A percentile compares a stretch with the other conserved stretches of the same genome.
Evolutionary conservation across 1,140 invertebrate genomes (phyloP).

Genomic region (Lordiphosa mommai): DNA sequence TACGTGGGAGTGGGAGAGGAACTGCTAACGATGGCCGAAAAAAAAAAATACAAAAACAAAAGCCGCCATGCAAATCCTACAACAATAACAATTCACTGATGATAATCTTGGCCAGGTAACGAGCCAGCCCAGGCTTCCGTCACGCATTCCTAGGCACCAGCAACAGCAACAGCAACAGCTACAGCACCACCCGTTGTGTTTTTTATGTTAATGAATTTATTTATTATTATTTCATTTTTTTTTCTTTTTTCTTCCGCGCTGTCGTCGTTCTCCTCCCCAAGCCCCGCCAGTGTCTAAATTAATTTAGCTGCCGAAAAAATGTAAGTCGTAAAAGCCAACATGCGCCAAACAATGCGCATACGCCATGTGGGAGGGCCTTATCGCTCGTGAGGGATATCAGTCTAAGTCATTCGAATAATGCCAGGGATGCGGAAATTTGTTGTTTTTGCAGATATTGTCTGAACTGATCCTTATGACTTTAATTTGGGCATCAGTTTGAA

Average conservation of each 20-base stretch:
- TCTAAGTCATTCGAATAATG: slow-evolving; percentile 1
- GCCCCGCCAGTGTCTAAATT: slow-evolving; percentile 33
- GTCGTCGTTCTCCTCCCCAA: slow-evolving; percentile 3
- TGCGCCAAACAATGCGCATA: slow-evolving; percentile 53
- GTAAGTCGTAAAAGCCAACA: slow-evolving; percentile 47
- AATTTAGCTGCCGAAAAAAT: slow-evolving; percentile 47
- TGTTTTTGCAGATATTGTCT: too few relatives aligned
- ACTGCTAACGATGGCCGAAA: slow-evolving; percentile 29
- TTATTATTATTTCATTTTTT: slow-evolving; percentile 64
- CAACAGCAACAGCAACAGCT: not conserved
- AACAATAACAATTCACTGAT: slow-evolving; percentile 65
- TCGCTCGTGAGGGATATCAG: slow-evolving; percentile 14
- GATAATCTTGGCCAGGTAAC: slow-evolving; percentile 67
- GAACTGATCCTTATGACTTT: too few relatives aligned
- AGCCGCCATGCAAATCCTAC: slow-evolving; percentile 41
- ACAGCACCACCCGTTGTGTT: slow-evolving; percentile 1
- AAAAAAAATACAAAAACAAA: slow-evolving; percentile 8
- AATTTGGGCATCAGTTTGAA: too few relatives aligned
- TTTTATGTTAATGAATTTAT: slow-evolving; percentile 70
- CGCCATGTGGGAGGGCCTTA: slow-evolving; percentile 46
- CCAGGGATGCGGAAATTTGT: too few relatives aligned
- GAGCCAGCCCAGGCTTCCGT: slow-evolving; percentile 45
- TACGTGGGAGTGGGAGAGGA: slow-evolving; percentile 3
- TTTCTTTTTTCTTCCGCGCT: not conserved
- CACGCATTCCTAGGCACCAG: slow-evolving; percentile 40